Evolutionary conservation across 2,888 invertebrate species (phyloP).

Genomic region (Tetragnatha montana): DNA sequence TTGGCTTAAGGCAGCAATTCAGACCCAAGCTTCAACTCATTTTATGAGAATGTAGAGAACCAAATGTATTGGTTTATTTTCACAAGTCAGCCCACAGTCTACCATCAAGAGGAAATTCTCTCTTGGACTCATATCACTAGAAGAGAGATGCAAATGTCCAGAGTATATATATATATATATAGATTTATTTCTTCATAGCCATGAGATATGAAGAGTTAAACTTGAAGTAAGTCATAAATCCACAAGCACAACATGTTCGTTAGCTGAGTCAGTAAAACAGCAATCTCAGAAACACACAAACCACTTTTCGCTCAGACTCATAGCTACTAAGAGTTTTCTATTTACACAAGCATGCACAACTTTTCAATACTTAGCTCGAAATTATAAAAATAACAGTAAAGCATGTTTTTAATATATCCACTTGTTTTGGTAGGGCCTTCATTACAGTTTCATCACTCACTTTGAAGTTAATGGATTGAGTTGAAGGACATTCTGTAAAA

Average conservation of each 20-base stretch:
- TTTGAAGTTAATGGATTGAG: neutral
- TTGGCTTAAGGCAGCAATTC: too few species aligned
- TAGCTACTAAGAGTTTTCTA: neutral
- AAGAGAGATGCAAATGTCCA: constrained; percentile 11
- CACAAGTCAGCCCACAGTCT: too few species aligned
- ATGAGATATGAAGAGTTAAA: constrained; percentile 19
- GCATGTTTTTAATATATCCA: neutral
- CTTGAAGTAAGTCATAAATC: neutral
- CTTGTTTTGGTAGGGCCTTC: neutral
- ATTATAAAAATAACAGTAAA: neutral
- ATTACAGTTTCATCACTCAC: neutral
- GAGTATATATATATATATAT: neutral
- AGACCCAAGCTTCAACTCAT: too few species aligned
- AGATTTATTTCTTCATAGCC: neutral
- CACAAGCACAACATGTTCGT: neutral
- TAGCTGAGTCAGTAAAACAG: neutral
- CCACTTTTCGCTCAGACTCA: neutral
- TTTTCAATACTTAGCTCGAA: neutral
- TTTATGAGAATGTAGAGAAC: too few species aligned
- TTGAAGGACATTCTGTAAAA: neutral
- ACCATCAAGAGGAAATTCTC: neutral
- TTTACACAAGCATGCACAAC: neutral
- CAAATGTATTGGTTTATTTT: too few species aligned
- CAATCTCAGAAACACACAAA: neutral
- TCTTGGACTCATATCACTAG: constrained; percentile 22